phyloP scores from a whole-genome alignment of 1,140 invertebrate species.

The Cheumatopsyche charites region DNA sequence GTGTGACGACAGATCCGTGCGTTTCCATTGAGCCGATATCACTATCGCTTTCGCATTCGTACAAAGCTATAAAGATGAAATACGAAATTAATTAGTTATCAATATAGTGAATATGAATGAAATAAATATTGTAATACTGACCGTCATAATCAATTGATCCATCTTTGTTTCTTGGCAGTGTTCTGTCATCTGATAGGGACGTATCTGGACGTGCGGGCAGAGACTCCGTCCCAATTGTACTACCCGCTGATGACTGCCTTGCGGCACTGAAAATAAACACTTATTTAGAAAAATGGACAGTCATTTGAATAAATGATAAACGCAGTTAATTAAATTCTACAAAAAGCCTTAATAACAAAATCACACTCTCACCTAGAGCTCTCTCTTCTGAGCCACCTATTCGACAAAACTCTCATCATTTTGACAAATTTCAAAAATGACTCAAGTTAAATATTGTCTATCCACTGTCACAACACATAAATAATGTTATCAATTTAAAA shows the following conservation, averaged over 20 bases:
- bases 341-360: neutral
- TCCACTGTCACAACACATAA: neutral
- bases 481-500: neutral
- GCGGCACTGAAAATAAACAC: slow-evolving; percentile 53
- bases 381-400: slow-evolving; percentile 56
- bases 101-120: too few species aligned
- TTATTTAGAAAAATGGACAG: too few species aligned
- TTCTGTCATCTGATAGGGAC: slow-evolving; percentile 31
- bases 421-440: slow-evolving; percentile 10
- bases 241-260: slow-evolving; percentile 52
- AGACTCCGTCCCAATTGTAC: slow-evolving; percentile 31
- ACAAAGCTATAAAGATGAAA: slow-evolving; percentile 69
- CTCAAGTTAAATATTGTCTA: too few species aligned
- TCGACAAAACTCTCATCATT: slow-evolving; percentile 57
- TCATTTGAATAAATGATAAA: too few species aligned
- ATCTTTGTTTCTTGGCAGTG: slow-evolving; percentile 64
- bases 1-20: slow-evolving; percentile 93
- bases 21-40: slow-evolving; percentile 87
- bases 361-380: slow-evolving; percentile 54
- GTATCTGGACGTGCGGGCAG: slow-evolving; percentile 25
- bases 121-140: slow-evolving; percentile 49
- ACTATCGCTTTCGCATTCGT: slow-evolving; percentile 86
- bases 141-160: slow-evolving; percentile 75
- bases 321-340: neutral
- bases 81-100: too few species aligned